phyloP scores from a whole-genome alignment of 1,140 invertebrate species.

The Mya arenaria region DNA sequence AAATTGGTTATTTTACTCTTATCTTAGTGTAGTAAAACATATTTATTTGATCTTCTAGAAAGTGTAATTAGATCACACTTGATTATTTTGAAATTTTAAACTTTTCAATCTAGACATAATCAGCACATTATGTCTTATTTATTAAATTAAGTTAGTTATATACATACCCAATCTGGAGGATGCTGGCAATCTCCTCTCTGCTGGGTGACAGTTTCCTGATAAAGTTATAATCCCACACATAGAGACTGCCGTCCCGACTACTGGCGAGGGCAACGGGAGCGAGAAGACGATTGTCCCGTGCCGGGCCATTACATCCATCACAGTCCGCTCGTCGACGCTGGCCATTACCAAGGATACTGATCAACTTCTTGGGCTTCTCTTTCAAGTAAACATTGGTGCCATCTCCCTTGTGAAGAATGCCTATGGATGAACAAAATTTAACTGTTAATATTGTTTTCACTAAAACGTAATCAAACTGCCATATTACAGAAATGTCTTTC shows the following conservation, averaged over 20 bases:
- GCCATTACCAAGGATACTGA: constrained; percentile 96
- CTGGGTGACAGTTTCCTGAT: constrained; percentile 93
- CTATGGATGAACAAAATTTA: too few species aligned
- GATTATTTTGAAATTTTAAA: too few species aligned
- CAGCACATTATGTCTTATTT: background rate
- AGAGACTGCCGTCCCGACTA: constrained; percentile 95
- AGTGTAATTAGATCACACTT: too few species aligned
- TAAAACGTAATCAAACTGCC: too few species aligned
- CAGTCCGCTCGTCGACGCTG: constrained; percentile 88
- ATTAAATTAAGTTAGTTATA: background rate
- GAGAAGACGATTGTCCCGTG: constrained; percentile 90
- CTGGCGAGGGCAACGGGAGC: constrained; percentile 95
- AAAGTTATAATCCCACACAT: constrained; percentile 97
- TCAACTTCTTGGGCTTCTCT: constrained; percentile 94
- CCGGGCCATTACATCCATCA: constrained; percentile 90
- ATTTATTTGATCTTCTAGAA: too few species aligned
- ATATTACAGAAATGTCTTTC: too few species aligned
- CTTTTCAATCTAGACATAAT: too few species aligned
- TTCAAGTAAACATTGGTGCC: constrained; percentile 98
- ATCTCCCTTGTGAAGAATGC: constrained; percentile 98
- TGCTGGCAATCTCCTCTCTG: constrained; percentile 87
- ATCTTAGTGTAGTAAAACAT: too few species aligned
- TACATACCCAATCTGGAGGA: constrained; percentile 92
- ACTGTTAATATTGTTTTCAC: too few species aligned
- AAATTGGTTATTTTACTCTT: too few species aligned